Percentiles rank a stretch among this genome's conserved stretches.
Evolutionary conservation across 1,140 invertebrate genomes (phyloP).

Genomic region (Cydia strobilella): DNA sequence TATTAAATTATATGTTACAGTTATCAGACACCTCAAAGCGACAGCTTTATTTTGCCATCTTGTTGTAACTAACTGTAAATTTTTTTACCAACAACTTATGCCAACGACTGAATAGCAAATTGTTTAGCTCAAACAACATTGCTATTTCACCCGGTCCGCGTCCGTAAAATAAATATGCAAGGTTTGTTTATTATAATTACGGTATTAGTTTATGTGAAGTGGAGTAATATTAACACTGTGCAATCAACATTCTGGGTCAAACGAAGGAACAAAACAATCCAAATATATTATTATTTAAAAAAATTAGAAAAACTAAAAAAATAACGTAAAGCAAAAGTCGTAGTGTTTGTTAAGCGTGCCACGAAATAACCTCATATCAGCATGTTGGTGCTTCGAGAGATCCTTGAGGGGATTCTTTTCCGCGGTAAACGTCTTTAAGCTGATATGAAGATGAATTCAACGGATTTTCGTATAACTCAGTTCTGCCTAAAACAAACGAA

Average conservation of each 20-base stretch:
- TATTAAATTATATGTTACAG: no score
- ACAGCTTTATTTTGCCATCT: neutral
- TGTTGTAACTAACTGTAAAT: neutral
- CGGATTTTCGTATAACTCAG: neutral
- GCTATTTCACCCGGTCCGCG: slow-evolving; percentile 12
- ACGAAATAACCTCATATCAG: no score
- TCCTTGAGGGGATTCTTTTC: no score
- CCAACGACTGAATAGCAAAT: slow-evolving; percentile 1
- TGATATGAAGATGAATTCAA: neutral
- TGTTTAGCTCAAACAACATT: slow-evolving; percentile 23
- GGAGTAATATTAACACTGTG: slow-evolving; percentile 4
- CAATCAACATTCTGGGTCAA: neutral
- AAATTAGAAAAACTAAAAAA: no score
- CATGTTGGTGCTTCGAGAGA: no score
- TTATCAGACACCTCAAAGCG: no score
- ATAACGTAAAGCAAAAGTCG: no score
- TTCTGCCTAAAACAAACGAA: neutral
- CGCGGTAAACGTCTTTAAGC: no score
- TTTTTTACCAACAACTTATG: neutral
- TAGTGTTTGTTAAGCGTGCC: no score
- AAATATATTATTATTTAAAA: neutral
- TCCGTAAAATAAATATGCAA: slow-evolving; percentile 11
- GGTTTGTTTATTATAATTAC: slow-evolving; percentile 18
- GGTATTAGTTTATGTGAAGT: slow-evolving; percentile 12
- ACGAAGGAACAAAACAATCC: neutral